A percentile compares a stretch with the other conserved stretches of the same genome.
These are phyloP conservation scores for Cololabis saira DNA, from an alignment of 2,113 vertebrate species.

Conservation along the genomic window DNA sequence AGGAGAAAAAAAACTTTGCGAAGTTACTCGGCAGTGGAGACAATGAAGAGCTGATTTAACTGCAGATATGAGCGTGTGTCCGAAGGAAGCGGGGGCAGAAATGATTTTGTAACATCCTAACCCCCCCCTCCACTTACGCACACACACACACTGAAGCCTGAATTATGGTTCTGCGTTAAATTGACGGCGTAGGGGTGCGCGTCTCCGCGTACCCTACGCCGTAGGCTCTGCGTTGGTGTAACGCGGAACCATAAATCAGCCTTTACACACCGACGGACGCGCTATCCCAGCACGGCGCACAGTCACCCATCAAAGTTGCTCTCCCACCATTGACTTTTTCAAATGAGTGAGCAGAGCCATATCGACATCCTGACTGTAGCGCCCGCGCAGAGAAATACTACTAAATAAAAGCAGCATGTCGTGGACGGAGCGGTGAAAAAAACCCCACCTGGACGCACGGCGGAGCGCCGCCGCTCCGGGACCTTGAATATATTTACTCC, in stretches of 20 bases:
- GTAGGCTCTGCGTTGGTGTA: too few relatives aligned
- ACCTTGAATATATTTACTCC: slow-evolving; percentile 33
- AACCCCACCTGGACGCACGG: slow-evolving; percentile 17
- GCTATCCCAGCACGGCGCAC: slow-evolving; percentile 53
- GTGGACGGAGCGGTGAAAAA: slow-evolving; percentile 26
- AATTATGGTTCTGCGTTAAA: too few relatives aligned
- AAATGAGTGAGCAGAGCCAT: slow-evolving; percentile 51
- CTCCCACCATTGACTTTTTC: slow-evolving; percentile 60
- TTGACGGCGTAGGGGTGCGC: too few relatives aligned
- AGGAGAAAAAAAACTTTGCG: slow-evolving; percentile 65
- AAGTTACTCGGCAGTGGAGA: slow-evolving; percentile 65
- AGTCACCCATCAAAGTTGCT: slow-evolving; percentile 67
- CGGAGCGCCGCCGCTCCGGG: slow-evolving; percentile 24
- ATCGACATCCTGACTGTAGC: slow-evolving; percentile 52
- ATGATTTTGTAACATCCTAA: slow-evolving; percentile 33
- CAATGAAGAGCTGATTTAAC: slow-evolving; percentile 46
- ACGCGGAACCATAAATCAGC: too few relatives aligned
- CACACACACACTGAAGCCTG: slow-evolving; percentile 62
- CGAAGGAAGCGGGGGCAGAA: slow-evolving; percentile 21
- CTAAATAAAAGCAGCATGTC: slow-evolving; percentile 58
- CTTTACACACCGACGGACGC: slow-evolving; percentile 53
- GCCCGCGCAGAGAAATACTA: slow-evolving; percentile 26
- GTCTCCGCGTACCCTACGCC: too few relatives aligned
- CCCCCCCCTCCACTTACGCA: slow-evolving; percentile 62
- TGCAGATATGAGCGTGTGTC: slow-evolving; percentile 18